Percentiles rank a stretch among this genome's conserved stretches.
Evolutionary conservation across 1,140 invertebrate genomes (phyloP).

Genomic region (Steinernema feltiae): DNA sequence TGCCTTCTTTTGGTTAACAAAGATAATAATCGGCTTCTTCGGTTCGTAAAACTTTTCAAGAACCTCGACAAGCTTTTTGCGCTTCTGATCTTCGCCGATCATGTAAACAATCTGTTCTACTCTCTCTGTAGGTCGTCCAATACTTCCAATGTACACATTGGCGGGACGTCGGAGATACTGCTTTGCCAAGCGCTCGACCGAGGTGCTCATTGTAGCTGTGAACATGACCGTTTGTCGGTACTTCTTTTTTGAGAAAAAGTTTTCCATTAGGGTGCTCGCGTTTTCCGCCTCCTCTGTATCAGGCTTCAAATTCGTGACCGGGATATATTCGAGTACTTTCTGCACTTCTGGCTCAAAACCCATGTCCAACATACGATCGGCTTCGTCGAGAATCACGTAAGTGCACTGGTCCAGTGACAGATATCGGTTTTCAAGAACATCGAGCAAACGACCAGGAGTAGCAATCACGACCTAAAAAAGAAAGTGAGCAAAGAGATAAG

Average conservation of each 20-base stretch:
- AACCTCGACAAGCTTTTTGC: slow-evolving; percentile 64
- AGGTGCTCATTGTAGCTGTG: slow-evolving; percentile 97
- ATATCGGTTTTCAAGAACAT: slow-evolving; percentile 96
- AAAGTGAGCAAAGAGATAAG: slow-evolving; percentile 4
- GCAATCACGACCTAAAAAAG: slow-evolving; percentile 86
- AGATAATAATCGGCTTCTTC: slow-evolving; percentile 82
- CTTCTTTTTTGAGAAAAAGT: slow-evolving; percentile 85
- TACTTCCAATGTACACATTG: slow-evolving; percentile 95
- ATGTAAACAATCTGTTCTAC: slow-evolving; percentile 96
- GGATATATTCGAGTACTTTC: slow-evolving; percentile 96
- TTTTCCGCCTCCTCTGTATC: slow-evolving; percentile 97
- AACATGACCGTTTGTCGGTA: slow-evolving; percentile 99
- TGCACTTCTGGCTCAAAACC: slow-evolving; percentile 97
- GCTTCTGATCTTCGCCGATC: slow-evolving; percentile 86
- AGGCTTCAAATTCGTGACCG: slow-evolving; percentile 94
- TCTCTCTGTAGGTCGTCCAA: slow-evolving; percentile 92
- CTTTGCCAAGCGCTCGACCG: slow-evolving; percentile 88
- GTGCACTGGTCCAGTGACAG: slow-evolving; percentile 87
- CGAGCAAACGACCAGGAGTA: slow-evolving; percentile 95
- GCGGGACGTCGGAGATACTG: slow-evolving; percentile 89
- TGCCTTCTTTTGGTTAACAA: slow-evolving; percentile 96
- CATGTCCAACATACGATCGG: slow-evolving; percentile 99
- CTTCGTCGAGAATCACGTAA: slow-evolving; percentile 69
- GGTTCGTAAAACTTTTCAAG: slow-evolving; percentile 71
- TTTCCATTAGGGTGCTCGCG: slow-evolving; percentile 78